Evolutionary conservation across 2,797 vertebrate species (phyloP).

Genomic region (Pelochelys cantorii): DNA sequence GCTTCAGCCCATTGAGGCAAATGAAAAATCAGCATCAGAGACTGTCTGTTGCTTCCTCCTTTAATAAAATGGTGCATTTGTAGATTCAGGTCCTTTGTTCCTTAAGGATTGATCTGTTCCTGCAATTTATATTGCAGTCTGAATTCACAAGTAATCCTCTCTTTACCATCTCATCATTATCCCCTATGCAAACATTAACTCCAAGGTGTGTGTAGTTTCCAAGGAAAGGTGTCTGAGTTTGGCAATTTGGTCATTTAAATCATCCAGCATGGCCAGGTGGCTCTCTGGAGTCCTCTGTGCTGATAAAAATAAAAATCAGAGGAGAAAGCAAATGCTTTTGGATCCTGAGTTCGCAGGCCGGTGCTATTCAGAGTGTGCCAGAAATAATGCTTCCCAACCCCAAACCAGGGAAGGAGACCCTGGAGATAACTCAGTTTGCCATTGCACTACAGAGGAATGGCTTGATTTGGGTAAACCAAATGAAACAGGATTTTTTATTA

Average conservation of each 20-base stretch:
- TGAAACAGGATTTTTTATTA: not conserved
- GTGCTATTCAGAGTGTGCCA: not conserved
- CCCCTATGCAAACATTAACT: accelerated
- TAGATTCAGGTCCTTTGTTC: not conserved
- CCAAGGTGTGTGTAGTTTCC: too few species aligned
- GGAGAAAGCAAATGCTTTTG: accelerated
- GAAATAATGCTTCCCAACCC: not conserved
- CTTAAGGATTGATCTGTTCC: not conserved
- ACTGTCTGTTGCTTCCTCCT: not conserved
- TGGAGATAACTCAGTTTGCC: not conserved
- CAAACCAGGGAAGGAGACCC: not conserved
- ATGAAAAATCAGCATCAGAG: not conserved
- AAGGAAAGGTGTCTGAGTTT: not conserved
- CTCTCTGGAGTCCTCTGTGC: not conserved
- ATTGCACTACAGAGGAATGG: not conserved
- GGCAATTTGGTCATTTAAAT: accelerated
- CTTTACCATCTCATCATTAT: not conserved
- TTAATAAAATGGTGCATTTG: not conserved
- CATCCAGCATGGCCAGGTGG: accelerated
- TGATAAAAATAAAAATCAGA: not conserved
- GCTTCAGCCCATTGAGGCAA: not conserved
- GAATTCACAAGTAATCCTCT: accelerated
- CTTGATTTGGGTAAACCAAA: not conserved
- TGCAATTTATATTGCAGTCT: not conserved
- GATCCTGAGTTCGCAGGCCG: accelerated